These are phyloP conservation scores for Cololabis saira DNA, from an alignment of 2,113 vertebrate species.

Conservation along the genomic window DNA sequence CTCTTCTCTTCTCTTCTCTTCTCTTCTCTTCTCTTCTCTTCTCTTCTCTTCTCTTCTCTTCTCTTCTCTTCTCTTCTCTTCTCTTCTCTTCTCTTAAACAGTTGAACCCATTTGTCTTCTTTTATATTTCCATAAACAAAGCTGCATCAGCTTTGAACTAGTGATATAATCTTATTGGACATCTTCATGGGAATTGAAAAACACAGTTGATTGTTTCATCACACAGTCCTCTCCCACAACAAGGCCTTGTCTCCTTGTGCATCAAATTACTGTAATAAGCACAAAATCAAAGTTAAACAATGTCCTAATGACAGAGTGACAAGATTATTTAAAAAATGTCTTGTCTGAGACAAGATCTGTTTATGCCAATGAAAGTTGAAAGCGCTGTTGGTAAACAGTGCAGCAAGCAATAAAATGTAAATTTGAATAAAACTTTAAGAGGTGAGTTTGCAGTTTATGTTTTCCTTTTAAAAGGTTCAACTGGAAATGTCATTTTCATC, in stretches of 20 bases:
- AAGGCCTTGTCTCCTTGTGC: slow-evolving; percentile 15
- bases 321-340: background rate
- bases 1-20: background rate
- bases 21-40: too few species aligned
- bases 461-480: too few species aligned
- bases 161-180: background rate
- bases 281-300: slow-evolving; percentile 22
- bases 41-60: too few species aligned
- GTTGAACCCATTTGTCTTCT: slow-evolving; percentile 39
- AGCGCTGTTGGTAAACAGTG: too few species aligned
- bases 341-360: too few species aligned
- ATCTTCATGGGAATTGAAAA: slow-evolving; percentile 43
- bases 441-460: background rate
- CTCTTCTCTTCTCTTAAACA: background rate
- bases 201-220: slow-evolving; percentile 57
- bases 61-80: too few species aligned
- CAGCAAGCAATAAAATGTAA: too few species aligned
- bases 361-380: too few species aligned
- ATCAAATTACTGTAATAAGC: slow-evolving; percentile 64
- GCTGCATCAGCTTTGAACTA: too few species aligned
- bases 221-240: slow-evolving; percentile 32
- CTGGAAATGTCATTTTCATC: background rate
- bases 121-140: too few species aligned
- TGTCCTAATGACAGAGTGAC: slow-evolving; percentile 21
- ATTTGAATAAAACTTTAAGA: too few species aligned